These are phyloP conservation scores for Cabera pusaria DNA, from an alignment of 2,888 invertebrate genomes.

Conservation along the genomic window DNA sequence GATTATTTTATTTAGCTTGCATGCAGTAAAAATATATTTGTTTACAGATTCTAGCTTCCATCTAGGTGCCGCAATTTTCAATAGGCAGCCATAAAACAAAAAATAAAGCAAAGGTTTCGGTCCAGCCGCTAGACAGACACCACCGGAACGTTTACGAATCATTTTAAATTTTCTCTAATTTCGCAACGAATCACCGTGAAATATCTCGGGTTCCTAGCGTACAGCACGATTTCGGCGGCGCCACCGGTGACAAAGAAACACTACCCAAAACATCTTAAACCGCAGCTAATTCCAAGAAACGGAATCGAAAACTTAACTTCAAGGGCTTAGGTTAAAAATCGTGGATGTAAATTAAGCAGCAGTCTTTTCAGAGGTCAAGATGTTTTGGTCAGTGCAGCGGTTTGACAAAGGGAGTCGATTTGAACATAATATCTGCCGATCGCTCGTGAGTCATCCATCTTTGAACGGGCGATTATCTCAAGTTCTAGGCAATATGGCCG, in stretches of 20 bases:
- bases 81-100: no score
- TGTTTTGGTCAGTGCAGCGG: conserved; percentile 35
- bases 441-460: conserved; percentile 73
- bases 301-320: conserved; percentile 18
- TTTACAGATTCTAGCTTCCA: no score
- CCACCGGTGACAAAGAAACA: conserved; percentile 24
- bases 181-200: conserved; percentile 41
- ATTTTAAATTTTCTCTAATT: conserved; percentile 33
- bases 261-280: conserved; percentile 15
- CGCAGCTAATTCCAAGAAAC: conserved; percentile 1
- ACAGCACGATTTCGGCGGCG: conserved; percentile 31
- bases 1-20: no score
- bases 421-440: conserved; percentile 60
- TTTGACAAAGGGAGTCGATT: conserved; percentile 73
- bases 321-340: conserved; percentile 26
- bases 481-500: conserved; percentile 34
- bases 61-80: no score
- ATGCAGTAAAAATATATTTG: no score
- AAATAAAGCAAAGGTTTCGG: no score
- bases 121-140: no score
- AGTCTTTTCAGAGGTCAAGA: conserved; percentile 20
- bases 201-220: conserved; percentile 36
- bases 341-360: conserved; percentile 10
- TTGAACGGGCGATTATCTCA: conserved; percentile 55
- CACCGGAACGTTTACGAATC: conserved; percentile 22